phyloP scores from a whole-genome alignment of 2,888 invertebrate genomes.

The Priocnemis perturbator region DNA sequence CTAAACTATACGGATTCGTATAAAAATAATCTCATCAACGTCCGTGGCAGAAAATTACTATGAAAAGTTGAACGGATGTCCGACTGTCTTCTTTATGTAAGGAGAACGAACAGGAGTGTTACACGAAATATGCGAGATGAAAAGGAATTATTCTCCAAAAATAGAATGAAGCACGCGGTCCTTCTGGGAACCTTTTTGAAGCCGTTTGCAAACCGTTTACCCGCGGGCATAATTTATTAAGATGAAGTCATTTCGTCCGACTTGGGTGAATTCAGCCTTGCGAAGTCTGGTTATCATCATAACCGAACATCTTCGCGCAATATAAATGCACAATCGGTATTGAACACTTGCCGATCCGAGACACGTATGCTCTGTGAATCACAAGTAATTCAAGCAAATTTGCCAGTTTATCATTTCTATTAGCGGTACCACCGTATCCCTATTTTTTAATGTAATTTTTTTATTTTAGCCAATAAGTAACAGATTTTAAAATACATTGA shows the following conservation, averaged over 20 bases:
- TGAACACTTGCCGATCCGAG: no score
- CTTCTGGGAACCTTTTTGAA: constrained; percentile 72
- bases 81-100: no score
- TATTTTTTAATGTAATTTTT: no score
- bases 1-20: no score
- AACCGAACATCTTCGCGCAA: constrained; percentile 45
- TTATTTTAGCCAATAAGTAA: no score
- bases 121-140: constrained; percentile 49
- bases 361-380: neutral
- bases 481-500: no score
- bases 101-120: neutral
- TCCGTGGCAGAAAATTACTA: neutral
- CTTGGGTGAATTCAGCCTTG: constrained; percentile 49
- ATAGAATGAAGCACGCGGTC: constrained; percentile 58
- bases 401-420: no score
- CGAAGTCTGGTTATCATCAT: constrained; percentile 67
- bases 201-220: constrained; percentile 63
- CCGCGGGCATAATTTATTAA: constrained; percentile 69
- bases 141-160: constrained; percentile 65
- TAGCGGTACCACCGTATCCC: no score
- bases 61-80: no score
- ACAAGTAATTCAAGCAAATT: no score
- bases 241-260: constrained; percentile 64
- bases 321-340: constrained; percentile 4
- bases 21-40: no score